A percentile compares a stretch with the other conserved stretches of the same genome.
Conservation (phyloP, 2,797 vertebrate genomes). For the Aeoliscus strigatus region DNA sequence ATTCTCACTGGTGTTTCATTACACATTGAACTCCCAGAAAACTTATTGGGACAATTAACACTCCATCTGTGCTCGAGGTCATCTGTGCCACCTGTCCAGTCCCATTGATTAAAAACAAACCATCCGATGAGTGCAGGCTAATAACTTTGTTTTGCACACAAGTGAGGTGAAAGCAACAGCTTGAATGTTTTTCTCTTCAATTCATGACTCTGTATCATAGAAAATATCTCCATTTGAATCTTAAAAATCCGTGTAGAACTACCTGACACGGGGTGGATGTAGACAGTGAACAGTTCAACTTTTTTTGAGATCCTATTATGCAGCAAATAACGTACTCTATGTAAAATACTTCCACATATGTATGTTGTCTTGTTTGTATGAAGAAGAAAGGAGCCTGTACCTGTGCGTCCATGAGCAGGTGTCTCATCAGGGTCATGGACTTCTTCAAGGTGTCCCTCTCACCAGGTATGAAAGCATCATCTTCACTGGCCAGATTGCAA, state of each 20-base stretch:
- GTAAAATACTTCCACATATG: too few species aligned
- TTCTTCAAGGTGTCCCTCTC: constrained; percentile 87
- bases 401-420: constrained; percentile 93
- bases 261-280: too few species aligned
- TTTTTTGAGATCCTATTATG: too few species aligned
- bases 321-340: too few species aligned
- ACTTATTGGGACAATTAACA: constrained; percentile 50
- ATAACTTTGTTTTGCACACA: constrained; percentile 41
- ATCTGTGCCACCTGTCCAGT: too few species aligned
- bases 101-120: too few species aligned
- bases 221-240: constrained; percentile 43
- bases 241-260: too few species aligned
- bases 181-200: constrained; percentile 63
- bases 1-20: constrained; percentile 38
- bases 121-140: constrained; percentile 48
- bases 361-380: neutral
- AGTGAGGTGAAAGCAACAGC: constrained; percentile 50
- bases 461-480: constrained; percentile 78
- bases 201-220: constrained; percentile 59
- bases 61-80: too few species aligned
- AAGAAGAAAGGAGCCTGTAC: constrained; percentile 68
- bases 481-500: constrained; percentile 78
- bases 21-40: constrained; percentile 42
- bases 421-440: constrained; percentile 92
- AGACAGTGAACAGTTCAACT: too few species aligned